Percentiles rank a stretch among this genome's conserved stretches.
Evolutionary conservation across 64 coral and sea anemone genomes (phyloP).

Genomic region (Montipora foliosa): DNA sequence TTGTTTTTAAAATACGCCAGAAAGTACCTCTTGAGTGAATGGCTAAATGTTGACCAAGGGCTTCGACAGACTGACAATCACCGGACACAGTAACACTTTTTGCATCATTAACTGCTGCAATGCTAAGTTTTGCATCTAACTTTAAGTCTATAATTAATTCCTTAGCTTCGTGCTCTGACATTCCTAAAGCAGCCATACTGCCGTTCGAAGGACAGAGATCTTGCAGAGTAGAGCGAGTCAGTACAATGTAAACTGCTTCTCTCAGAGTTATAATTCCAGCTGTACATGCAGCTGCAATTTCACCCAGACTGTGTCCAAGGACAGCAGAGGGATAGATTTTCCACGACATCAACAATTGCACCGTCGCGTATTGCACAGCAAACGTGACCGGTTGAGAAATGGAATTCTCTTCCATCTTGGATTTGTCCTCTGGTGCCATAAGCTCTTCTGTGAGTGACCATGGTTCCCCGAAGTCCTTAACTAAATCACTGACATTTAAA

Average conservation of each 20-base stretch:
- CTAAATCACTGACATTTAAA: slow-evolving; percentile 24
- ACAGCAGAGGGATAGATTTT: slow-evolving; percentile 75
- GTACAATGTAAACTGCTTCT: slow-evolving; percentile 64
- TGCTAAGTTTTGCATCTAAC: slow-evolving; percentile 13
- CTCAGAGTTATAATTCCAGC: slow-evolving; percentile 59
- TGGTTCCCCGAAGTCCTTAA: slow-evolving; percentile 15
- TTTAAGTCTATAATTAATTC: slow-evolving; percentile 31
- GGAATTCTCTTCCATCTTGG: slow-evolving; percentile 31
- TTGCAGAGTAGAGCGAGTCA: slow-evolving; percentile 80
- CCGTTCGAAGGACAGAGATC: slow-evolving; percentile 60
- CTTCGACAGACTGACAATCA: slow-evolving; percentile 52
- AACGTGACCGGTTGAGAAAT: slow-evolving; percentile 78
- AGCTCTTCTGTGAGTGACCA: slow-evolving; percentile 65
- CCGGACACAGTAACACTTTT: slow-evolving; percentile 75
- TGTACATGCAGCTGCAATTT: slow-evolving; percentile 76
- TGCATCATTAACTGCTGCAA: slow-evolving; percentile 75
- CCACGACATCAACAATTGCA: slow-evolving; percentile 76
- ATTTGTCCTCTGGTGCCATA: slow-evolving; percentile 54
- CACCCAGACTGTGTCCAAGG: slow-evolving; percentile 87
- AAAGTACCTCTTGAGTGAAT: slow-evolving; percentile 48
- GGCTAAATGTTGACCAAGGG: slow-evolving; percentile 50
- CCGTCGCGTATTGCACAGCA: slow-evolving; percentile 82
- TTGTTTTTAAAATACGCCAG: slow-evolving; percentile 70
- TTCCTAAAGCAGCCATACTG: slow-evolving; percentile 80
- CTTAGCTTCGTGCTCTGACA: slow-evolving; percentile 47